Conservation (phyloP, 2,113 vertebrate genomes). For the Psophia crepitans region DNA sequence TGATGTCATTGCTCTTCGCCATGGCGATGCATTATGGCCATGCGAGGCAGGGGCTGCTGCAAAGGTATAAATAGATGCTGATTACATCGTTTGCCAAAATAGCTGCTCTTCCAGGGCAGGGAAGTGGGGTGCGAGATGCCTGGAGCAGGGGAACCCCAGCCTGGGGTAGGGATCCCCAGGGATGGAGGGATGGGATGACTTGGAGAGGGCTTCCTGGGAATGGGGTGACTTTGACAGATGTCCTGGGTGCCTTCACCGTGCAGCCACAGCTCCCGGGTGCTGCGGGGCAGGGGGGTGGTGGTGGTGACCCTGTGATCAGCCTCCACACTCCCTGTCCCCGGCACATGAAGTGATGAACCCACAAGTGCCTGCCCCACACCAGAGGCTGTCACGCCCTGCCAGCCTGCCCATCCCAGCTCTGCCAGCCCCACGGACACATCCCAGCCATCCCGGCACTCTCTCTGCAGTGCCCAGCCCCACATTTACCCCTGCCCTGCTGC, state of each 20-base stretch:
- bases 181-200: not conserved
- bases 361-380: not conserved
- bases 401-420: not conserved
- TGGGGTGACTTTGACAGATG: not conserved
- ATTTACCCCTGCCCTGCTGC: rapidly evolving
- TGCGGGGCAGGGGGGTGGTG: rapidly evolving
- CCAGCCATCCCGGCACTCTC: not conserved
- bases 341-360: not conserved
- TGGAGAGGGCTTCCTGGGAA: not conserved
- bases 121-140: not conserved
- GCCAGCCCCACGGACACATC: not conserved
- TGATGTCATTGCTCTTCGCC: not conserved
- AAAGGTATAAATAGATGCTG: not conserved
- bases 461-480: not conserved
- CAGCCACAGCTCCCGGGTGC: not conserved
- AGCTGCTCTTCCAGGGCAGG: not conserved
- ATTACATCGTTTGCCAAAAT: not conserved
- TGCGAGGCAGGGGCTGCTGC: not conserved
- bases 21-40: not conserved
- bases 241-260: not conserved
- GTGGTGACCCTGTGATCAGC: not conserved
- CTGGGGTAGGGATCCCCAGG: not conserved
- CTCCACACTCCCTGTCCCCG: not conserved
- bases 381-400: not conserved
- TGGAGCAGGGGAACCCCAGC: not conserved